Conservation (phyloP, 92 coral and sea anemone genomes). For the Anthopleura xanthogrammica region DNA sequence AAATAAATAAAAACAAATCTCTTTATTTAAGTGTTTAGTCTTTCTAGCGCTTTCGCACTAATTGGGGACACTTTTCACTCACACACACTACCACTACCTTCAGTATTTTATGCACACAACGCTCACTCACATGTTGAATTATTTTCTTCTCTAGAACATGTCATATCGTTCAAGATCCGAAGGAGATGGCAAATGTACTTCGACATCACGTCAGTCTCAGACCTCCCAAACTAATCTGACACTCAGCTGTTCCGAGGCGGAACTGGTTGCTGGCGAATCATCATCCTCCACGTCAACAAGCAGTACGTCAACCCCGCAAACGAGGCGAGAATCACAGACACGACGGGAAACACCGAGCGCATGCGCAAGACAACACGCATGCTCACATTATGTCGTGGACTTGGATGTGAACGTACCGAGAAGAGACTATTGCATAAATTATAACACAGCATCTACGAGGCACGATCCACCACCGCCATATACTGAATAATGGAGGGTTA, state of each 20-base stretch:
- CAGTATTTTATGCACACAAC: too few relatives aligned
- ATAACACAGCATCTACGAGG: constrained; percentile 54
- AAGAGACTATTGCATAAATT: constrained; percentile 72
- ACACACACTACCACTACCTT: too few relatives aligned
- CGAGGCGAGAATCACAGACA: constrained; percentile 25
- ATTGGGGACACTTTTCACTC: too few relatives aligned
- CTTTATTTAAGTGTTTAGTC: too few relatives aligned
- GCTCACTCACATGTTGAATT: too few relatives aligned
- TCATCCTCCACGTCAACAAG: constrained; percentile 44
- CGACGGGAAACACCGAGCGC: constrained; percentile 37
- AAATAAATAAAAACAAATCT: too few relatives aligned
- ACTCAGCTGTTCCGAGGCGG: constrained; percentile 56
- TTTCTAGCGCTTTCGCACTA: too few relatives aligned
- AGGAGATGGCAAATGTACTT: constrained; percentile 83
- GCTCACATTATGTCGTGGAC: constrained; percentile 80
- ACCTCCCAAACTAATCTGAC: constrained; percentile 86
- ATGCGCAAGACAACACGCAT: constrained; percentile 53
- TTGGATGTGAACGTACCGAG: constrained; percentile 56
- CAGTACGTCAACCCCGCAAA: constrained; percentile 51
- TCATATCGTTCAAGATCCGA: constrained; percentile 75
- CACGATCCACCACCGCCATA: constrained; percentile 95
- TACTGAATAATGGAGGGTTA: constrained; percentile 26
- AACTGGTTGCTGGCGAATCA: constrained; percentile 47
- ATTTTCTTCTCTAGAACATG: constrained; percentile 24
- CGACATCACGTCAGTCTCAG: constrained; percentile 81